These are phyloP conservation scores for Imbricaverruca yamaguchii DNA, from an alignment of 2,888 invertebrate genomes.

Conservation along the genomic window DNA sequence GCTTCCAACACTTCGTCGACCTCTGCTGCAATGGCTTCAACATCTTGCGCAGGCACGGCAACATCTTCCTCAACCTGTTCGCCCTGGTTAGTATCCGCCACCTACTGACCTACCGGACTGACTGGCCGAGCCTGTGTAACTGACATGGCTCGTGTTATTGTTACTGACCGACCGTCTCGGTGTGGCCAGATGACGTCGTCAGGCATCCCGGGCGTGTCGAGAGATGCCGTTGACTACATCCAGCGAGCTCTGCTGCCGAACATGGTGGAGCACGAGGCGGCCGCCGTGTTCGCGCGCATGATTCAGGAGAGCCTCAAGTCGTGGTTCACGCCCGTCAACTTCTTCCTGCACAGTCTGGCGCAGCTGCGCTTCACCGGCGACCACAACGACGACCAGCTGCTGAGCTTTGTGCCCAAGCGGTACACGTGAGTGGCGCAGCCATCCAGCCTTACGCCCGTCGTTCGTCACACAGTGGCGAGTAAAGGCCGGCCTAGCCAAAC, in stretches of 20 bases:
- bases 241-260: constrained; percentile 80
- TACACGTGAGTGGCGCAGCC: constrained; percentile 64
- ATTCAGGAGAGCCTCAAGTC: constrained; percentile 90
- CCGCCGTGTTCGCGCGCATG: constrained; percentile 83
- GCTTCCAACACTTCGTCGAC: constrained; percentile 97
- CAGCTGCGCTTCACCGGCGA: constrained; percentile 87
- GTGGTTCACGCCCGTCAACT: constrained; percentile 94
- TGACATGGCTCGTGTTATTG: too few relatives aligned
- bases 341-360: constrained; percentile 93
- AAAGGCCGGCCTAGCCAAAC: too few relatives aligned
- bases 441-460: too few relatives aligned
- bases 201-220: constrained; percentile 83
- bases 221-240: constrained; percentile 85
- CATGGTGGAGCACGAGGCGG: constrained; percentile 88
- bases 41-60: constrained; percentile 81
- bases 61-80: constrained; percentile 80
- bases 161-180: not conserved
- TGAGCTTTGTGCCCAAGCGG: constrained; percentile 89
- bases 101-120: too few relatives aligned
- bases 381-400: constrained; percentile 49
- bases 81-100: constrained; percentile 60
- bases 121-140: too few relatives aligned
- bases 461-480: too few relatives aligned
- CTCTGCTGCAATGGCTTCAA: constrained; percentile 96
- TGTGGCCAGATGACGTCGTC: constrained; percentile 73